Conservation (phyloP, 2,797 vertebrate genomes). For the Megaceryle alcyon region DNA sequence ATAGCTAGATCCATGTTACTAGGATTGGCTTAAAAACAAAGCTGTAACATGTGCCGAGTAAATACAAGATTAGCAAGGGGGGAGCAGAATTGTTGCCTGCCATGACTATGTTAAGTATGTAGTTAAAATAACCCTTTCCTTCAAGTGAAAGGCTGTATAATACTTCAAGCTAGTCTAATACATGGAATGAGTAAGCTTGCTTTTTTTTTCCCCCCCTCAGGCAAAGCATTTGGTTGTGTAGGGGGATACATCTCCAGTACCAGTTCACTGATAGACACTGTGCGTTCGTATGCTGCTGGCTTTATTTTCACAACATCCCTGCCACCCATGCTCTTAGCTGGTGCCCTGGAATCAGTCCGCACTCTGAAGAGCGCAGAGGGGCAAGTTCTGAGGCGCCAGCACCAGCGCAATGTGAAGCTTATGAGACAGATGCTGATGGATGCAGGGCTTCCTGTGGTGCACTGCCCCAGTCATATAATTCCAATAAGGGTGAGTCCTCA, state of each 20-base stretch:
- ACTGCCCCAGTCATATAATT: constrained; percentile 98
- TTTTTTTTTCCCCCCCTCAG: constrained; percentile 31
- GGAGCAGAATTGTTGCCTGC: not conserved
- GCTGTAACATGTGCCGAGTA: not conserved
- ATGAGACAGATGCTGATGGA: constrained; percentile 97
- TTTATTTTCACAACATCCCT: constrained; percentile 89
- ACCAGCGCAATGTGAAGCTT: constrained; percentile 95
- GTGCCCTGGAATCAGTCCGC: constrained; percentile 89
- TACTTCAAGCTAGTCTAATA: not conserved
- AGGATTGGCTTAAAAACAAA: constrained; percentile 29
- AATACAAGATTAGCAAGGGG: not conserved
- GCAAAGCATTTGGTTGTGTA: constrained; percentile 86
- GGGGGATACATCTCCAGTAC: constrained; percentile 87
- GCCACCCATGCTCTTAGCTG: constrained; percentile 93
- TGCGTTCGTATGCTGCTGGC: constrained; percentile 83
- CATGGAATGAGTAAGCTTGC: not conserved
- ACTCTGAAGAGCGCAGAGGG: constrained; percentile 91
- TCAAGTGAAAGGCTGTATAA: not conserved
- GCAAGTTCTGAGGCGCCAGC: constrained; percentile 85
- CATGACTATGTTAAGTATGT: accelerated
- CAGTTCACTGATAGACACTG: constrained; percentile 78
- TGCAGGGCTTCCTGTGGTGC: constrained; percentile 91
- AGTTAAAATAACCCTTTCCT: not conserved
- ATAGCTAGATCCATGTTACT: not conserved
- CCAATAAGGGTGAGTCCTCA: constrained; percentile 85